Conservation (phyloP, 2,113 vertebrate genomes). For the Proteles cristata region DNA sequence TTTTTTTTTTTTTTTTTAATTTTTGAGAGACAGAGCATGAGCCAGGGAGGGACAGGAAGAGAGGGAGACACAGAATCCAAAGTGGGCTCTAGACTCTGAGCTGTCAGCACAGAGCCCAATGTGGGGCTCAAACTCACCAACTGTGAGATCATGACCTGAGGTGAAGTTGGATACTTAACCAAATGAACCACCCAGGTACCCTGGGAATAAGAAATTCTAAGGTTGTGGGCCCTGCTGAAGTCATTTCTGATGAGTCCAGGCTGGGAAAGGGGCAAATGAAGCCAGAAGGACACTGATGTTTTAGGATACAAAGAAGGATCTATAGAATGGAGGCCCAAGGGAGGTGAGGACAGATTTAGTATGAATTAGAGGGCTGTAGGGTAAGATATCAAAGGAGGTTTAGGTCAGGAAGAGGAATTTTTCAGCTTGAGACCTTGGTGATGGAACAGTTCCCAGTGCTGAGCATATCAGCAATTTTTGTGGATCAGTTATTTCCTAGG, state of each 20-base stretch:
- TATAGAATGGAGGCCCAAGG: not conserved
- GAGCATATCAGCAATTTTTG: not conserved
- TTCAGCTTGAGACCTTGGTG: not conserved
- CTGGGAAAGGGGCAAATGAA: not conserved
- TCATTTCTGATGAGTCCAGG: not conserved
- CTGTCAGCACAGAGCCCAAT: no score
- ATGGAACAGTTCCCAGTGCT: not conserved
- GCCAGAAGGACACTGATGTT: not conserved
- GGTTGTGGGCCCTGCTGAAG: not conserved
- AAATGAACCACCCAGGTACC: not conserved
- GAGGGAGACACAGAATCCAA: no score
- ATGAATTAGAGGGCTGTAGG: not conserved
- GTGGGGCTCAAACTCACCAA: no score
- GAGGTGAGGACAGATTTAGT: not conserved
- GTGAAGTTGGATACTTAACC: no score
- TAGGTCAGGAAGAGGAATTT: not conserved
- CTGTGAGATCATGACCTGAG: no score
- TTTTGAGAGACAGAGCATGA: no score
- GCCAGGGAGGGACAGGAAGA: no score
- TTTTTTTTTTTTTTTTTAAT: no score
- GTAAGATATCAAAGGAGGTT: not conserved
- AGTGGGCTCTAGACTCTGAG: no score
- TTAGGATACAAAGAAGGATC: not conserved
- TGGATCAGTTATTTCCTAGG: not conserved
- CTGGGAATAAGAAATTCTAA: not conserved